Base-by-base conservation (phyloP, 2,113 vertebrate species). In the Mionectes macconnelli region DNA sequence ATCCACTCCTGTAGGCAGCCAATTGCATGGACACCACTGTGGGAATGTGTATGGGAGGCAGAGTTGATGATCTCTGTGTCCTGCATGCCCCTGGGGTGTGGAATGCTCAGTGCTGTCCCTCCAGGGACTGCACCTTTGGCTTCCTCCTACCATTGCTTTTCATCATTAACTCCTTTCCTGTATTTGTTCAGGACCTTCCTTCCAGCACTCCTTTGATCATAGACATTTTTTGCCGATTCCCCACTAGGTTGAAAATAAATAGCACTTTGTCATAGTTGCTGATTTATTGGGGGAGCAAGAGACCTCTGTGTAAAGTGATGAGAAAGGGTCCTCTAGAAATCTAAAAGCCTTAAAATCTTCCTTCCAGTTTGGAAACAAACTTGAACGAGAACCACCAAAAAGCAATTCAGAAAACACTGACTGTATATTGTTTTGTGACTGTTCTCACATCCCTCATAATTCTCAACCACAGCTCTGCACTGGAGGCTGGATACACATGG, bases 351-450 rank as follows among this genome's bases (percentile, higher is more conserved):
- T 59, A 44, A 67, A 92, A 92, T 16, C 24, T 25, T 69, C 42
- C 50, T 70, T 92, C 74, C 47, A 28, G 30, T 86, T 90, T 87
- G 47, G 83, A 67, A 92, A 84, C 39, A 42, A 93, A 66, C 63
- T 89, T 74, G 56, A 91, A 37, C 16, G 50, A 84, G 94, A 95
- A 84, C 72, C 86, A 59, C 44, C 1, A 3, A 77, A 86, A 95
- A 89, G 14, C 39, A 77, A 23, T 47, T 69, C 66, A 95, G 84
- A 94, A 94, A 89, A 89, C 35, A 40, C 47, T 89, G 60, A 68
- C 40, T 72, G 12, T 49, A 73, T 0, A 0, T 70, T 53, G 31
- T 64, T 94, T 78, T 82, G 66, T 82, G 60, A 79, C 52, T 82
- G 44, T 76, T 96, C 69, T 89, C 93, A 91, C 69, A 91, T 68